These are phyloP conservation scores for Lampris incognitus DNA, from an alignment of 2,113 vertebrate species.

Conservation along the genomic window DNA sequence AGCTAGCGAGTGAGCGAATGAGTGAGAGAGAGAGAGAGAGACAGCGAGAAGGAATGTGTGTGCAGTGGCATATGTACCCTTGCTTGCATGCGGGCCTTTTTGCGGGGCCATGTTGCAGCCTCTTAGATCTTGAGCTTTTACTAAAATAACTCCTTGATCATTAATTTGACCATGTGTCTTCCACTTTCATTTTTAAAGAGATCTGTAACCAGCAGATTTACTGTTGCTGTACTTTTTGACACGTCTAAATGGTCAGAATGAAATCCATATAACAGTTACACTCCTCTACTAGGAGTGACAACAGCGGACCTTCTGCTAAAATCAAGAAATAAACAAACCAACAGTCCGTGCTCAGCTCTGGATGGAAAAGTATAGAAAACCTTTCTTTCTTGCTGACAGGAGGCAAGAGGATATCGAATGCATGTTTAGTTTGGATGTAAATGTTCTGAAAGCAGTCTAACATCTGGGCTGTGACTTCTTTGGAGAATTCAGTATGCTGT, in stretches of 20 bases:
- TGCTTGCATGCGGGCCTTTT: constrained; percentile 18
- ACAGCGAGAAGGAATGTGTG: background rate
- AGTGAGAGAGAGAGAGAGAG: background rate
- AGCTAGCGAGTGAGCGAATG: background rate
- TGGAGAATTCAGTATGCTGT: too few species aligned
- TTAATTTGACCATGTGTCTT: background rate
- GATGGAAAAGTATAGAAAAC: background rate
- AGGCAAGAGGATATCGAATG: background rate
- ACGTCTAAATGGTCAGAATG: background rate
- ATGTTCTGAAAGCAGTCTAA: too few species aligned
- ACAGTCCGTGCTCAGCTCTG: too few species aligned
- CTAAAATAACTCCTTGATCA: constrained; percentile 36
- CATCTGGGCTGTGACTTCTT: too few species aligned
- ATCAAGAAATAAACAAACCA: background rate
- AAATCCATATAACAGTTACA: background rate
- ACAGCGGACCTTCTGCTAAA: too few species aligned
- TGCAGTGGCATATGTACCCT: constrained; percentile 8
- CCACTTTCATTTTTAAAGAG: constrained; percentile 20
- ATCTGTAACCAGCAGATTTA: background rate
- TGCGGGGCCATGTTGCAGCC: constrained; percentile 24
- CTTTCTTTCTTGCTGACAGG: background rate
- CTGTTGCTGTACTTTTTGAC: background rate
- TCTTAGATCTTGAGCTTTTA: constrained; percentile 7
- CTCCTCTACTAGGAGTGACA: background rate
- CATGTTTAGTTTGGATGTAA: background rate